Evolutionary conservation across 2,888 invertebrate genomes (phyloP), one percentile per base, ranked within the genome.

Genomic region (Crepidodera aurea): DNA sequence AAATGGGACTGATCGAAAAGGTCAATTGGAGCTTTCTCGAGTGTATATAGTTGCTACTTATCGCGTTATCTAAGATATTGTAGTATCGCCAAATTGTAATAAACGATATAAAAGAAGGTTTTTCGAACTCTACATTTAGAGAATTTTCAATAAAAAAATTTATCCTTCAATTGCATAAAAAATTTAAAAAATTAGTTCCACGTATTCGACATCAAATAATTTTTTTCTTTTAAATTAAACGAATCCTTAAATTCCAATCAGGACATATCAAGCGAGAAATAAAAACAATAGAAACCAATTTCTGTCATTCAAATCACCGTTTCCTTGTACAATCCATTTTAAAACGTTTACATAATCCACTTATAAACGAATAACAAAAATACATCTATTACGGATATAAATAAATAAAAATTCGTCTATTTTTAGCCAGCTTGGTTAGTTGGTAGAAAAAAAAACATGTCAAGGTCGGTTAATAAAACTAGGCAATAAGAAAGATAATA

Each of bases 391-490:
- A 29, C 29, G 10, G 10, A 29, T 29, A 29, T 29, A 29, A 37
- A 37, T 37, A 37, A 37, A 37, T 37, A 37, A 37, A 29, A 37
- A 8, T 37, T 37, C 4, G 37, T 37, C 37, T 37, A 37, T 37
- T 37, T 37, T 37, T 37, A 37, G 37, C 37, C 12, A 13, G 22
- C 22, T 6, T 4, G 22, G 22, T 22, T 5, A 1, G 37, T 13
- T 13, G 15, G 15, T 13, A 13, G 4, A 37, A 37, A 12, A 37
- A 37, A 37, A 37, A 37, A 37, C 37, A 7, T 37, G 37, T 37
- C 37, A 37, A 37, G 37, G 37, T 37, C 37, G 37, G 37, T 37
- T 37, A 37, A 37, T n/a, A n/a, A 37, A 29, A 32, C 10, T 32
- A 32, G 32, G 32, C 32, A 32, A 32, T 32, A 32, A 32, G 22